phyloP scores from a whole-genome alignment of 35 echinoderm and acorn worm species.

The Amphiura filiformis region DNA sequence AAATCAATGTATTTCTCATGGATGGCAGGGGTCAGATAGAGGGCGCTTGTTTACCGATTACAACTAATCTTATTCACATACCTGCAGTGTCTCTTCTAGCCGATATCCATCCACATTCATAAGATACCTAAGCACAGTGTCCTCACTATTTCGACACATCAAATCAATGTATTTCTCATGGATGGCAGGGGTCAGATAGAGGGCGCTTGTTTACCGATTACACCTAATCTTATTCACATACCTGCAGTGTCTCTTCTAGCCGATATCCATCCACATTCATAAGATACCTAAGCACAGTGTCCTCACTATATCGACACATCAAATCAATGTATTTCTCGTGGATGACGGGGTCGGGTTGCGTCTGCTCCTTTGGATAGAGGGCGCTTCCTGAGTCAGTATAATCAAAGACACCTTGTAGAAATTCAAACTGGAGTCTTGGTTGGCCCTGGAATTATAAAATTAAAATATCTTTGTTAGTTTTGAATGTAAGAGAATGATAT shows the following conservation, averaged over 20 bases:
- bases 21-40: constrained; percentile 51
- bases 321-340: constrained; percentile 93
- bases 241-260: constrained; percentile 89
- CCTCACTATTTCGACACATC: constrained; percentile 72
- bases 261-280: constrained; percentile 82
- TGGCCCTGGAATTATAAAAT: constrained; percentile 30
- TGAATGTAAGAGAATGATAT: too few species aligned
- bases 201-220: constrained; percentile 60
- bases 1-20: constrained; percentile 91
- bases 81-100: constrained; percentile 89
- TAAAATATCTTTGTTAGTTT: too few species aligned
- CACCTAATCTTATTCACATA: too few species aligned
- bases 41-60: too few species aligned
- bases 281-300: constrained; percentile 63
- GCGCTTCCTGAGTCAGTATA: constrained; percentile 54
- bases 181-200: constrained; percentile 56
- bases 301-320: constrained; percentile 74
- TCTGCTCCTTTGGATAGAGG: constrained; percentile 55
- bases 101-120: constrained; percentile 82
- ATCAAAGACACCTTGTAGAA: constrained; percentile 91
- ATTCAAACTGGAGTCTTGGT: constrained; percentile 71
- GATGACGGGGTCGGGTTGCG: constrained; percentile 61
- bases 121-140: constrained; percentile 63
- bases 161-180: constrained; percentile 93
- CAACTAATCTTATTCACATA: too few species aligned